Evolutionary conservation across 2,888 invertebrate genomes (phyloP).

Genomic region (Tipula confusa): DNA sequence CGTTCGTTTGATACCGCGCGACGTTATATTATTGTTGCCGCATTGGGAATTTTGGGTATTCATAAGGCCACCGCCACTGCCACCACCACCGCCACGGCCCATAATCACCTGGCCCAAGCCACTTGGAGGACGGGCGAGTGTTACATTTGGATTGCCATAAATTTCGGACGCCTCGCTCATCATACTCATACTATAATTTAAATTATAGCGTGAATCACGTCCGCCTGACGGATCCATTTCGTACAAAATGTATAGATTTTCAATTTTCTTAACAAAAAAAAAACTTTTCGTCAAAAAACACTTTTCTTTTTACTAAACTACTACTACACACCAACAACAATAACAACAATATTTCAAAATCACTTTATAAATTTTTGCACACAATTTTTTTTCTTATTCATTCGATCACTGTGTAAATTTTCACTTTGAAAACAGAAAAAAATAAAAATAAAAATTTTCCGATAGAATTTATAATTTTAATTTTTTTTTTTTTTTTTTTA

Average conservation of each 20-base stretch:
- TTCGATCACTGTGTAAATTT: background rate
- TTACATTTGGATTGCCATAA: slow-evolving; percentile 57
- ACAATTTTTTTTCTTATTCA: background rate
- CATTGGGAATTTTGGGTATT: slow-evolving; percentile 37
- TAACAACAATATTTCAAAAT: background rate
- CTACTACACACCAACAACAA: background rate
- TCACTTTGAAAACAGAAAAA: background rate
- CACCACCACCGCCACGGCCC: slow-evolving; percentile 45
- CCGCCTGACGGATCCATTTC: slow-evolving; percentile 83
- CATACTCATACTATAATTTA: slow-evolving; percentile 70
- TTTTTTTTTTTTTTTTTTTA: no score
- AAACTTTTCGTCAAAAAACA: background rate
- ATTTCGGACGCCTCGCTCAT: slow-evolving; percentile 55
- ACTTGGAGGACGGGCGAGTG: slow-evolving; percentile 58
- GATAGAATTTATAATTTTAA: background rate
- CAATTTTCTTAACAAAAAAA: background rate
- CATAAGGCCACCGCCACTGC: slow-evolving; percentile 39
- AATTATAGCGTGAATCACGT: slow-evolving; percentile 84
- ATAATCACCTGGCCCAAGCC: slow-evolving; percentile 50
- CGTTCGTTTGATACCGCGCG: slow-evolving; percentile 60
- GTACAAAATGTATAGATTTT: background rate
- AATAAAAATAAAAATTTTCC: background rate
- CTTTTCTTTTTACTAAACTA: no score
- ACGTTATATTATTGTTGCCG: slow-evolving; percentile 35
- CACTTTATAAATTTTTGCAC: slow-evolving; percentile 6